Conservation (phyloP, 2,888 invertebrate species). For the Myopa testacea region DNA sequence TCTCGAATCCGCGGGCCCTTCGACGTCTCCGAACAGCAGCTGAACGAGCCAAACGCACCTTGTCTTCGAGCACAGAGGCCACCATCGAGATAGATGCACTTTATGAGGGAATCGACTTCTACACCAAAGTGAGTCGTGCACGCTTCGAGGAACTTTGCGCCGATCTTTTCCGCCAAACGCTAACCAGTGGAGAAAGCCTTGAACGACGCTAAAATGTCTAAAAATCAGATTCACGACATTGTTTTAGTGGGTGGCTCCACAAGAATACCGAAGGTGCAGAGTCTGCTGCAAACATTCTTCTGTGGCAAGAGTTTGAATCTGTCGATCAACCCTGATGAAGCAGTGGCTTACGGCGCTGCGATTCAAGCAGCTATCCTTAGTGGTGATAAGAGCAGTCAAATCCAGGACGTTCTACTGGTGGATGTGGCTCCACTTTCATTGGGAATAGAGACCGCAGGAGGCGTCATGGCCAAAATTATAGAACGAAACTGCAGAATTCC, state of each 20-base stretch:
- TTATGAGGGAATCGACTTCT: slow-evolving; percentile 78
- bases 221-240: slow-evolving; percentile 80
- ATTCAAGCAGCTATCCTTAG: slow-evolving; percentile 79
- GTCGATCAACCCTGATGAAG: slow-evolving; percentile 84
- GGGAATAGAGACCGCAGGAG: slow-evolving; percentile 83
- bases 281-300: slow-evolving; percentile 80
- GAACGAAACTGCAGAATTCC: slow-evolving; percentile 80
- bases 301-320: slow-evolving; percentile 78
- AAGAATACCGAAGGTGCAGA: slow-evolving; percentile 83
- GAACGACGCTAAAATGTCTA: slow-evolving; percentile 82
- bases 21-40: slow-evolving; percentile 79
- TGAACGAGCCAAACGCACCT: slow-evolving; percentile 81
- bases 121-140: slow-evolving; percentile 79
- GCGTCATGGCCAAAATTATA: slow-evolving; percentile 83
- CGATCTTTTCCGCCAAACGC: slow-evolving; percentile 78
- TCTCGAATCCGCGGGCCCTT: slow-evolving; percentile 74
- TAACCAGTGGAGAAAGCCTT: slow-evolving; percentile 85
- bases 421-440: slow-evolving; percentile 78
- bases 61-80: slow-evolving; percentile 84
- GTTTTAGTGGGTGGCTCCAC: slow-evolving; percentile 86
- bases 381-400: slow-evolving; percentile 77
- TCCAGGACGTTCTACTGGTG: slow-evolving; percentile 79
- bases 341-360: slow-evolving; percentile 82
- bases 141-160: slow-evolving; percentile 82
- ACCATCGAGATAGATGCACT: slow-evolving; percentile 80